Conservation (phyloP, 2,797 vertebrate species). For the Sebastes trivittatus region DNA sequence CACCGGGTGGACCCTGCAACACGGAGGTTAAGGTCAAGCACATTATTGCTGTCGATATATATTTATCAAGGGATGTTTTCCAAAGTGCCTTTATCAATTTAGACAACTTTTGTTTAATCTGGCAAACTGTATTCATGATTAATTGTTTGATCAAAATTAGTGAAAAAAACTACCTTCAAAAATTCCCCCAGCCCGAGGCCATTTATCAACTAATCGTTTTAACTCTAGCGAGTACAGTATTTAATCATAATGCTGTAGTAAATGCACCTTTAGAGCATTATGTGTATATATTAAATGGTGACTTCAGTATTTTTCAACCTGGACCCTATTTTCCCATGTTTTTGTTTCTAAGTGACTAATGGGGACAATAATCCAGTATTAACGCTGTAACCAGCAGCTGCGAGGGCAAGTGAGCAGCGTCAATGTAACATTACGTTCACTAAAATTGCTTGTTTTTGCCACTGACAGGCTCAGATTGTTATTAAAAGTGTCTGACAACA, state of each 20-base stretch:
- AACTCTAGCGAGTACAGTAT: background rate
- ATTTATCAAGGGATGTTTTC: background rate
- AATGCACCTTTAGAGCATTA: background rate
- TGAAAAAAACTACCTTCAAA: background rate
- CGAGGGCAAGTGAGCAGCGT: too few relatives aligned
- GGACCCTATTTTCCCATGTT: too few relatives aligned
- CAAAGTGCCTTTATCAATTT: background rate
- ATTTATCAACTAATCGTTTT: background rate
- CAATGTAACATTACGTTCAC: too few relatives aligned
- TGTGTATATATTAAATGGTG: background rate
- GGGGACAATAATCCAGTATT: too few relatives aligned
- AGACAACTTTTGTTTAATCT: background rate
- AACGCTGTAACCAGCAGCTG: too few relatives aligned
- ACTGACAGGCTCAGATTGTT: too few relatives aligned
- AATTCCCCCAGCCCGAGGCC: background rate
- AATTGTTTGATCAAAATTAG: background rate
- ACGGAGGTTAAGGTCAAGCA: background rate
- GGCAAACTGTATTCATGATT: background rate
- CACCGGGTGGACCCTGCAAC: constrained; percentile 92
- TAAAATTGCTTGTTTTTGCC: too few relatives aligned
- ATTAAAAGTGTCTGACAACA: too few relatives aligned
- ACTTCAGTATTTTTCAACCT: too few relatives aligned
- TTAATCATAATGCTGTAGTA: background rate
- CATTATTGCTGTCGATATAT: background rate
- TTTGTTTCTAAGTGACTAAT: too few relatives aligned